Evolutionary conservation across 2,888 invertebrate genomes (phyloP), one percentile per base, ranked within the genome.

Genomic region (Eupithecia dodoneata): DNA sequence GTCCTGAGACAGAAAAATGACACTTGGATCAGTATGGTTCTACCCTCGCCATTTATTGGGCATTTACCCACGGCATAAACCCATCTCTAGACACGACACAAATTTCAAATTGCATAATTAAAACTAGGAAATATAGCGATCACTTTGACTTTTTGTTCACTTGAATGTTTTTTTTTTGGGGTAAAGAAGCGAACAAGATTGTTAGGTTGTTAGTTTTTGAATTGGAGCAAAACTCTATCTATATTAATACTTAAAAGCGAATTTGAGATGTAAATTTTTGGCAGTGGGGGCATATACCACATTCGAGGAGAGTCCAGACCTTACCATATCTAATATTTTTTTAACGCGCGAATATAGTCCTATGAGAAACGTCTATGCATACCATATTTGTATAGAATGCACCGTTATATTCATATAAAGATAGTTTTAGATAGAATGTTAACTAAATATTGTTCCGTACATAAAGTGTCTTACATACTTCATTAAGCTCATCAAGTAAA

Each of bases 321-420:
- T 63, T 10, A 30, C 12, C 10, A 4, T 12, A 77, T 81, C 79
- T 82, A 74, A 85, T 83, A 88, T 88, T 87, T 87, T 88, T 87
- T 86, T 87, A 87, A 81, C 85, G 85, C 86, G 87, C 85, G 81
- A 83, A 83, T 83, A 18, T 47, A 70, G 47, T 15, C 47, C 9
- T 71, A 18, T 9, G 2, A 76, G 45, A 66, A 65, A 76, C 65
- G 69, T 63, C 49, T 59, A 65, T 70, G 59, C 63, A 66, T 63
- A 76, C 69, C 47, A 42, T 69, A 52, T 45, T n/a, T 75, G 45
- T 66, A 75, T 41, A 47, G 30, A 42, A 47, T 72, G 30, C 47
- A 47, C 18, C 70, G 70, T 70, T 70, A 70, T 47, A 70, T 47
- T 69, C n/a, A 69, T 44, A 10, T 47, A 69, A 12, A 30, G 41